Evolutionary conservation across 2,113 vertebrate species (phyloP), one percentile per base, ranked within the genome.

Genomic region (Myiozetetes cayanensis): DNA sequence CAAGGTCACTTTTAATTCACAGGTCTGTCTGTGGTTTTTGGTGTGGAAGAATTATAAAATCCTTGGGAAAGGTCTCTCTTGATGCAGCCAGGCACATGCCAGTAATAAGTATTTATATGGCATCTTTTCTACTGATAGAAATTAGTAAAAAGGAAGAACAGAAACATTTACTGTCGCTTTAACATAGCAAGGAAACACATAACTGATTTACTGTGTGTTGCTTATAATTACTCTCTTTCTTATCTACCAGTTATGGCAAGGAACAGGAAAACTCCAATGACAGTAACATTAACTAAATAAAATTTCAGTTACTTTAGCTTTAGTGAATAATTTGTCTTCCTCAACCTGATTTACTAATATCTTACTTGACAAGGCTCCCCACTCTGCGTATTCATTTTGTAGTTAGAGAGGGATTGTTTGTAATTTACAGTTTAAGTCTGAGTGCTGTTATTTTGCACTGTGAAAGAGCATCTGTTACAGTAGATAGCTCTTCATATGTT

Each of bases 351-450:
- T 97, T 97, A 88, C 96, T 97, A 67, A 89, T 93, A 90, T 94
- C 84, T 80, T 53, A 49, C 89, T 88, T 96, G 97, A 97, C 96
- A 96, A 96, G 96, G 80, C 84, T 97, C 85, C 93, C 90, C 73
- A 80, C 96, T 97, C 95, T 82, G 82, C 71, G 74, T 85, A 63
- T 96, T 97, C 87, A 90, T 96, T 97, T 97, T 96, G 91, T 93
- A 93, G 95, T 96, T 96, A 96, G 81, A 93, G 93, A 93, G 96
- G 68, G 72, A 91, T 94, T 97, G 94, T 97, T 98, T 94, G 85
- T 97, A 96, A 97, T 97, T 97, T 97, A 96, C 96, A 94, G 76
- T 96, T 93, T 86, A 94, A 96, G 91, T 85, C 79, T 85, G 89
- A 95, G 90, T 76, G 87, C 94, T 90, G 77, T 95, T 97, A 94